A percentile compares a stretch with the other conserved stretches of the same genome.
Conservation (phyloP, 2,888 invertebrate species). For the Seira musarum region DNA sequence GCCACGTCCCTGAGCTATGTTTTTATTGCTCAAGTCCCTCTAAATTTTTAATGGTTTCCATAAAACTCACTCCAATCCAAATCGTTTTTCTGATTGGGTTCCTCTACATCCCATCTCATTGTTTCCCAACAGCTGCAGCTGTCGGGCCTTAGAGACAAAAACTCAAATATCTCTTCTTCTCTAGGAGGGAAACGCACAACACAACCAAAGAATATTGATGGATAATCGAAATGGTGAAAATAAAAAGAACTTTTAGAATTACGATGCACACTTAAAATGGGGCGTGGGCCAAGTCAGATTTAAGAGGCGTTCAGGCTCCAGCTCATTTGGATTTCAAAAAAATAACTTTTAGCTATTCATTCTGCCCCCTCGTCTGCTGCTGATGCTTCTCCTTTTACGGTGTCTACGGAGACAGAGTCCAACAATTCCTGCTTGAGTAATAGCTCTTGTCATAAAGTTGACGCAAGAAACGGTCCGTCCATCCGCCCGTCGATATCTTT, state of each 20-base stretch:
- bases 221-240: neutral
- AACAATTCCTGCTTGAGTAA: constrained; percentile 6
- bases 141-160: neutral
- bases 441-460: constrained; percentile 13
- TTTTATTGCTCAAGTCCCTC: constrained; percentile 1
- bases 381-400: neutral
- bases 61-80: neutral
- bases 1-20: neutral
- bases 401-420: neutral
- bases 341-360: neutral
- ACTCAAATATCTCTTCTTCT: neutral
- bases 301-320: neutral
- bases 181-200: neutral
- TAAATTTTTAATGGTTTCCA: constrained; percentile 19
- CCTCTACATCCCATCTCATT: neutral
- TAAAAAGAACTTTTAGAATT: constrained; percentile 16
- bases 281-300: neutral
- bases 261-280: constrained; percentile 2
- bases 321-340: constrained; percentile 6
- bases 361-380: neutral
- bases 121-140: neutral
- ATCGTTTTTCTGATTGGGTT: constrained; percentile 15
- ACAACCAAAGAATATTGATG: neutral
- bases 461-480: constrained; percentile 3
- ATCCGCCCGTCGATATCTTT: neutral